A percentile compares a stretch with the other conserved stretches of the same genome.
phyloP scores from a whole-genome alignment of 2,113 vertebrate genomes.

The Chaenocephalus aceratus region DNA sequence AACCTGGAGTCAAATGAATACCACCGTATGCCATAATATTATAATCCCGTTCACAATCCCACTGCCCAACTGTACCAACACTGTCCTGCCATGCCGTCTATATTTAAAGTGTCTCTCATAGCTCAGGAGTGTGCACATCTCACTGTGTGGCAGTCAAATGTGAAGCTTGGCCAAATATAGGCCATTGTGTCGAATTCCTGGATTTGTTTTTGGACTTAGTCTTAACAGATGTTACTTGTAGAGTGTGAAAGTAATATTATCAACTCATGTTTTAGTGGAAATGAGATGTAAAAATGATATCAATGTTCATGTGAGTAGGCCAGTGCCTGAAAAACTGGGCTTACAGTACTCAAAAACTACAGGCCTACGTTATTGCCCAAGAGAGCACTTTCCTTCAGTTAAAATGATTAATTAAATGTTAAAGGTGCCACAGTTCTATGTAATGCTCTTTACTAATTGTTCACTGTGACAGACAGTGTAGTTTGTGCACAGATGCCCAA shows the following conservation, averaged over 20 bases:
- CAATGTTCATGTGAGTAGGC: not conserved
- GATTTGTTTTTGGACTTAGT: conserved; percentile 50
- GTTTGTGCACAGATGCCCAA: not conserved
- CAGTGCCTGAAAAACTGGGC: conserved; percentile 35
- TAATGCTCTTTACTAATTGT: conserved; percentile 51
- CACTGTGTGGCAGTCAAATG: conserved; percentile 53
- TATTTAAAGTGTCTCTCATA: conserved; percentile 81
- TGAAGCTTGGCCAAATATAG: conserved; percentile 64
- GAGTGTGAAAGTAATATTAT: conserved; percentile 3
- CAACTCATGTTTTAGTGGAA: conserved; percentile 14
- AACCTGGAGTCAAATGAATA: conserved; percentile 65
- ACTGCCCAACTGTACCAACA: conserved; percentile 85
- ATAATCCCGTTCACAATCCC: conserved; percentile 84
- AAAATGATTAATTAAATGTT: conserved; percentile 60
- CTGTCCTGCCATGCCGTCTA: conserved; percentile 71
- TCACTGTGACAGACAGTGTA: conserved; percentile 32
- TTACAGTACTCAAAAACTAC: conserved; percentile 23
- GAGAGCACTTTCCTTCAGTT: conserved; percentile 58
- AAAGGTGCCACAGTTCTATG: conserved; percentile 43
- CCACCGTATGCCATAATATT: conserved; percentile 82
- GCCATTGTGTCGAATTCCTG: conserved; percentile 52
- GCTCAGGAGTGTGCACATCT: conserved; percentile 66
- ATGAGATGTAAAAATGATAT: conserved; percentile 6
- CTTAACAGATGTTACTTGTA: conserved; percentile 20
- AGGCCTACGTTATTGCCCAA: conserved; percentile 36